Base-by-base conservation (phyloP, 2,797 vertebrate genomes). In the Pteropus rufus region DNA sequence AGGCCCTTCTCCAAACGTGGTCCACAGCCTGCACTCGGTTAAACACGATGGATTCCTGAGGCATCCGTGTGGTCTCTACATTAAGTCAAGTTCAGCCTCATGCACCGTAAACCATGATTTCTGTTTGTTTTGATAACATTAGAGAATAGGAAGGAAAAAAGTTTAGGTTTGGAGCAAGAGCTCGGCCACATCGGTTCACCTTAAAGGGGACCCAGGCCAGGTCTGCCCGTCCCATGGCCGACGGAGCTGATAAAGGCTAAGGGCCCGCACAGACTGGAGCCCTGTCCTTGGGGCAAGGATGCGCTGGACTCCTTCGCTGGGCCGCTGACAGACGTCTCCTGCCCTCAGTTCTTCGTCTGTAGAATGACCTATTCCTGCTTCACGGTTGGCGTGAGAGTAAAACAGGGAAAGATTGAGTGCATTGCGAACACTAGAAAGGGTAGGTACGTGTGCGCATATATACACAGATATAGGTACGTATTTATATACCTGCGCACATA, bases 111-210 rank as follows among this genome's bases (percentile, higher is more conserved):
- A 24, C 86, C 65, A 31, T 16, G 41, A 72, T 79, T 73, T 94
- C 60, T 64, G 70, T 93, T 88, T 95, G 80, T 92, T 94, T 92
- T 77, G 52, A 76, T 91, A 89, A 75, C 81, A 19, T 67, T 10
- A 62, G 81, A 76, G 88, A 92, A 60, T 75, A 87, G 31, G 23
- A 86, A 93, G 41, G 54, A 24, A 10, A 23, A 72, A 41, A 46
- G 73, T 21, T 79, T 58, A 39, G 60, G 46, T 56, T 69, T 96
- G 69, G 62, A 95, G 46, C 90, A 72, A 67, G 62, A 46, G 36
- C 8, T 3, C 4, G 5, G 39, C 52, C 89, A 56, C 89, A 64
- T 5, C 23, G 72, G 54, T 83, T 85, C 65, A 82, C 41, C 41
- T 36, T 72, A 23, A 46, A 75, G n/a, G 65, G 76, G 81, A 18